Evolutionary conservation across 2,113 vertebrate genomes (phyloP).

Genomic region (Channa argus): DNA sequence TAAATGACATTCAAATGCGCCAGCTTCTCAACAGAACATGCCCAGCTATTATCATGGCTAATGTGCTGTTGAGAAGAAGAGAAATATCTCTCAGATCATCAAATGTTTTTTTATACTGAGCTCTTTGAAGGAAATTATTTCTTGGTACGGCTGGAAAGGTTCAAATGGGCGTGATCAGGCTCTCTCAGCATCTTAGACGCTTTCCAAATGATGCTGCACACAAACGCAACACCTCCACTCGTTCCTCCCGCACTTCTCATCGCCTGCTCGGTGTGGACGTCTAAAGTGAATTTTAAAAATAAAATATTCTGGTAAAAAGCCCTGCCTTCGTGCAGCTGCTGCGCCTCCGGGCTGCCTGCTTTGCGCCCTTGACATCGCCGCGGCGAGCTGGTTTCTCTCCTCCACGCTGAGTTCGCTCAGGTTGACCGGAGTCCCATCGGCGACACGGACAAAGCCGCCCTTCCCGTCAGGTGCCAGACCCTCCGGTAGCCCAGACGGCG

Average conservation of each 20-base stretch:
- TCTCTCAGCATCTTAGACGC: conserved; percentile 14
- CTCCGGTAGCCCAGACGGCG: conserved; percentile 85
- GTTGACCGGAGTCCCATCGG: conserved; percentile 88
- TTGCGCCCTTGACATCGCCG: conserved; percentile 95
- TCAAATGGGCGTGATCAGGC: conserved; percentile 74
- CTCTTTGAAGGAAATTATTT: conserved; percentile 15
- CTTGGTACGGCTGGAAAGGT: conserved; percentile 33
- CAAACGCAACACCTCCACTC: conserved; percentile 54
- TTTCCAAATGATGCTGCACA: conserved; percentile 50
- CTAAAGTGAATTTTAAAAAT: neutral
- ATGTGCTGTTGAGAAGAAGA: too few relatives aligned
- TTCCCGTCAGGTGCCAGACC: conserved; percentile 88
- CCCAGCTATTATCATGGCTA: too few relatives aligned
- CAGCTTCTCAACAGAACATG: too few relatives aligned
- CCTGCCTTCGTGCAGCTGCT: conserved; percentile 89
- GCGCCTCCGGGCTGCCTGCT: conserved; percentile 88
- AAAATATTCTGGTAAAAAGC: conserved; percentile 28
- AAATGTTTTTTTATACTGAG: conserved; percentile 4
- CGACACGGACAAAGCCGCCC: conserved; percentile 83
- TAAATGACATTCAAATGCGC: too few relatives aligned
- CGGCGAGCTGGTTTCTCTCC: conserved; percentile 91
- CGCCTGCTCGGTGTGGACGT: conserved; percentile 1
- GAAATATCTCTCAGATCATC: neutral
- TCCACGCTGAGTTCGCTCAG: conserved; percentile 93
- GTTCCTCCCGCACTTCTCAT: neutral